Percentiles rank a stretch among this genome's conserved stretches.
Conservation (phyloP, 2,113 vertebrate species). For the Pelodiscus sinensis region DNA sequence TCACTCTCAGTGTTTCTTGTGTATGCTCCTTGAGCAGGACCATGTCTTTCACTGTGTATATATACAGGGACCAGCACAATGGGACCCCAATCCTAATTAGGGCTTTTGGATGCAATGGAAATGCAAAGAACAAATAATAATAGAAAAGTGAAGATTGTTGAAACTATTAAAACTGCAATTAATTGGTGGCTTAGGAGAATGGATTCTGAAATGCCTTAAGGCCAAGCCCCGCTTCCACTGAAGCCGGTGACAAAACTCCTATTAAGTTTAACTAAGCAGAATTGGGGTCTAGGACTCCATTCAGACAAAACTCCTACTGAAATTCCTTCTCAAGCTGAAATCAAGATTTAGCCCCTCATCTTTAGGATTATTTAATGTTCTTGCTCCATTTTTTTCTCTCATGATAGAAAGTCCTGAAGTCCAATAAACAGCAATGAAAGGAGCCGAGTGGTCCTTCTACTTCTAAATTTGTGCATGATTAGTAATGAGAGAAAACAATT, state of each 20-base stretch:
- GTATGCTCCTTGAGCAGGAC: background rate
- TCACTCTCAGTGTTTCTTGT: background rate
- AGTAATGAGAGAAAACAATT: background rate
- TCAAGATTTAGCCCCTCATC: background rate
- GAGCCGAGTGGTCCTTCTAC: background rate
- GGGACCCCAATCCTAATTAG: background rate
- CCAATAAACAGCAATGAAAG: background rate
- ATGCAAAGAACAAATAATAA: background rate
- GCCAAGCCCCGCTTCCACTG: background rate
- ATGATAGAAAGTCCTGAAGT: background rate
- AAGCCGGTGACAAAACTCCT: background rate
- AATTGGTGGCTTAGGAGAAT: background rate
- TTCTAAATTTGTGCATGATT: background rate
- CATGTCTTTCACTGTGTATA: background rate
- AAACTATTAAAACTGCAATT: too few species aligned
- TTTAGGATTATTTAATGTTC: background rate
- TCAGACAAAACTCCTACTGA: background rate
- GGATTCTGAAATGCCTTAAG: fast-evolving
- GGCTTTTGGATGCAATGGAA: background rate
- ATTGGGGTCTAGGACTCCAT: background rate
- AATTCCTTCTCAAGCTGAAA: background rate
- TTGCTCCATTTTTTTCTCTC: background rate
- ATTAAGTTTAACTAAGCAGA: background rate
- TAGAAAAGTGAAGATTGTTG: background rate
- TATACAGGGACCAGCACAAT: background rate